A percentile compares a stretch with the other conserved stretches of the same genome.
Conservation (phyloP, 2,113 vertebrate species). For the Gymnorhina tibicen region DNA sequence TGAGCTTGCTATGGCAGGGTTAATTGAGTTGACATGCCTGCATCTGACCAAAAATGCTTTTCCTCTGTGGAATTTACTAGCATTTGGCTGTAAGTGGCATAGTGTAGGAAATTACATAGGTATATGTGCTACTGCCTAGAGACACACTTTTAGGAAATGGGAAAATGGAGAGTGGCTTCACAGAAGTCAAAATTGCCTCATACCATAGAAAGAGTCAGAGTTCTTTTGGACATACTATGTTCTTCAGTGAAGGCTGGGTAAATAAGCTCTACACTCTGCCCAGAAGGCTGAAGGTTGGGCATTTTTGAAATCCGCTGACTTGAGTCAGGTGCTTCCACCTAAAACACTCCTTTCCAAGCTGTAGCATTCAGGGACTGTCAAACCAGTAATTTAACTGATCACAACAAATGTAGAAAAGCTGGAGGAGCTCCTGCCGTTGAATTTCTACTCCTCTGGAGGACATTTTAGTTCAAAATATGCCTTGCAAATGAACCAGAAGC, state of each 20-base stretch:
- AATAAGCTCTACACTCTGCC: not conserved
- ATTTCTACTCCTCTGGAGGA: not conserved
- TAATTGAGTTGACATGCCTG: not conserved
- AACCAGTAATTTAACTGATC: not conserved
- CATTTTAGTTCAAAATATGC: not conserved
- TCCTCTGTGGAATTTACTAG: not conserved
- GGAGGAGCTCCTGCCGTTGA: not conserved
- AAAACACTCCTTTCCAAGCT: not conserved
- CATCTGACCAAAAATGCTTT: not conserved
- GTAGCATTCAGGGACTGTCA: not conserved
- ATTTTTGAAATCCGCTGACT: not conserved
- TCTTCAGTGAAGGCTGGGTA: not conserved
- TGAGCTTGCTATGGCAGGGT: not conserved
- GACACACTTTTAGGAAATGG: not conserved
- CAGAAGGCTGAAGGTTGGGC: not conserved
- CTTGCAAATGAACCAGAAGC: not conserved
- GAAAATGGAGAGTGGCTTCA: not conserved
- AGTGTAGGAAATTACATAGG: not conserved
- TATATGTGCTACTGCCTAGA: not conserved
- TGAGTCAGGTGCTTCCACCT: not conserved
- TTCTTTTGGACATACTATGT: not conserved
- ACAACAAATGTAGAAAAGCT: not conserved
- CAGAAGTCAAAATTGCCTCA: not conserved
- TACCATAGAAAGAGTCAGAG: not conserved
- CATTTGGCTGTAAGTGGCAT: not conserved